These are phyloP conservation scores for pig (Sus scrofa) DNA, from an alignment of 2,113 vertebrate genomes.

Conservation along the genomic window T2T-Sscrofa CM000826.6:39999501-40000000, in stretches of 20 bases:
- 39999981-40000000: background rate
- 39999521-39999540: background rate
- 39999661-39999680: background rate
- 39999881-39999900: background rate
- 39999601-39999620: background rate
- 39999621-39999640: background rate
- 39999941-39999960: background rate
- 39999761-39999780: background rate
- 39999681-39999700: background rate
- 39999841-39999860: background rate
- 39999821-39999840: background rate
- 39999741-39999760: background rate
- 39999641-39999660: background rate
- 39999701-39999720: background rate
- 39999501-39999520: background rate
- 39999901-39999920: background rate
- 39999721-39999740: background rate
- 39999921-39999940: background rate
- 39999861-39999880: background rate
- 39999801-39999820: background rate
- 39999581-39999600: background rate
- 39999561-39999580: background rate
- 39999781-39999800: background rate
- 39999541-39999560: background rate
- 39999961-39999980: background rate